These are phyloP conservation scores for Falcaria lacertinaria DNA, from an alignment of 2,888 invertebrate genomes.

Conservation along the genomic window DNA sequence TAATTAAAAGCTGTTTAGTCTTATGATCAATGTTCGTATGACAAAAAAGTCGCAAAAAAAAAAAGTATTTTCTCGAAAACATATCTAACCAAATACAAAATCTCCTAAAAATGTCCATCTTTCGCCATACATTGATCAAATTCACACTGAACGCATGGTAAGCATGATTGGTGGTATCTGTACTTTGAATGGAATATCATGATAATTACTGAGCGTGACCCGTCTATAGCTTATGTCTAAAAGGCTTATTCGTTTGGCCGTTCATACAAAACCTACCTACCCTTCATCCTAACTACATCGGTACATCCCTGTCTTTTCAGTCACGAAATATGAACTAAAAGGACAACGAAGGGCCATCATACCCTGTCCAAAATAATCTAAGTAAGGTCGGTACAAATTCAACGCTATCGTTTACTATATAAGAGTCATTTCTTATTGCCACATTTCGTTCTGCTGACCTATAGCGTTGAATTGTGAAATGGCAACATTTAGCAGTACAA, in stretches of 20 bases:
- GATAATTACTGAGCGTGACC: neutral
- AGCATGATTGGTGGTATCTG: no score
- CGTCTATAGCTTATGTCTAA: neutral
- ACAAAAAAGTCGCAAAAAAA: no score
- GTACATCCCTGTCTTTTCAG: constrained; percentile 72
- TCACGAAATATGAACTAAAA: constrained; percentile 61
- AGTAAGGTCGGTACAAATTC: constrained; percentile 1
- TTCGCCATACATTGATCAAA: no score
- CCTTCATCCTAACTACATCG: constrained; percentile 58
- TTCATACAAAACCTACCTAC: constrained; percentile 69
- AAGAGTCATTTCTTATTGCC: neutral
- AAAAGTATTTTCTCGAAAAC: no score
- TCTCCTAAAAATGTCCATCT: no score
- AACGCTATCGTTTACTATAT: neutral
- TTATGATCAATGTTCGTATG: no score
- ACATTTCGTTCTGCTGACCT: neutral
- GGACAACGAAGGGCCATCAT: constrained; percentile 43
- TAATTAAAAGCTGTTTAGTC: no score
- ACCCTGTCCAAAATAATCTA: constrained; percentile 61
- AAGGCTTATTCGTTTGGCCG: constrained; percentile 35
- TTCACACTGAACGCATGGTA: no score
- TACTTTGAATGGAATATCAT: no score
- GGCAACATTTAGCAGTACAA: constrained; percentile 57
- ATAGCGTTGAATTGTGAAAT: constrained; percentile 21
- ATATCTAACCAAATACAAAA: no score